phyloP scores from a whole-genome alignment of 2,113 vertebrate genomes.

The Pomatostomus ruficeps region DNA sequence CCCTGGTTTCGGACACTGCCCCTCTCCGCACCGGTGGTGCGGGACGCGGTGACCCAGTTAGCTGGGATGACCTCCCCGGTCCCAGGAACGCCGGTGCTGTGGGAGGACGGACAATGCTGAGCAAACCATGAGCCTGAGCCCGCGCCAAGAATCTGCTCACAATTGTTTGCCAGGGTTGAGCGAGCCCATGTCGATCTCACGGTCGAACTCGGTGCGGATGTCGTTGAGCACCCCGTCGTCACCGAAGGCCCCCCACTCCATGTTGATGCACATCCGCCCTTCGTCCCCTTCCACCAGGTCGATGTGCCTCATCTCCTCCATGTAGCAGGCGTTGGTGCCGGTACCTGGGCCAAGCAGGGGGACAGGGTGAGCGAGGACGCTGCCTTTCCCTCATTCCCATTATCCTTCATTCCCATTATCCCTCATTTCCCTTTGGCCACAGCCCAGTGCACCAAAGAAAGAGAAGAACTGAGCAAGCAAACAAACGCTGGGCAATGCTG shows the following conservation, averaged over 20 bases:
- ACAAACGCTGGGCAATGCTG: fast-evolving
- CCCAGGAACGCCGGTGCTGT: fast-evolving
- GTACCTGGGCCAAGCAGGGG: conserved; percentile 73
- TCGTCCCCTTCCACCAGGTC: conserved; percentile 91
- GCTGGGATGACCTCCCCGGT: background rate
- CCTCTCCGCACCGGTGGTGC: background rate
- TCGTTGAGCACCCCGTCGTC: conserved; percentile 85
- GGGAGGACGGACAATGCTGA: background rate
- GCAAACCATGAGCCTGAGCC: background rate
- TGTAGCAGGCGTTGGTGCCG: conserved; percentile 94
- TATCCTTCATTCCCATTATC: background rate
- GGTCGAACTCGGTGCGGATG: conserved; percentile 87
- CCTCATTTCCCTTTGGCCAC: background rate
- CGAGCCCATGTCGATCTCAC: conserved; percentile 90
- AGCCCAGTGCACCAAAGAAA: background rate
- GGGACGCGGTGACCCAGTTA: conserved; percentile 10
- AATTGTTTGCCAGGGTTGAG: conserved; percentile 94
- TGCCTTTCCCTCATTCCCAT: background rate
- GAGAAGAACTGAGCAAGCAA: background rate
- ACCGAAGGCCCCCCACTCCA: conserved; percentile 96
- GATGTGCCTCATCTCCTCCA: conserved; percentile 97
- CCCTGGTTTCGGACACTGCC: background rate
- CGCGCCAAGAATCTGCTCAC: conserved; percentile 70
- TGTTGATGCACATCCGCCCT: conserved; percentile 95
- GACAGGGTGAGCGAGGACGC: fast-evolving